These are phyloP conservation scores for Myotis daubentonii DNA, from an alignment of 2,797 vertebrate species.

Conservation along the genomic window DNA sequence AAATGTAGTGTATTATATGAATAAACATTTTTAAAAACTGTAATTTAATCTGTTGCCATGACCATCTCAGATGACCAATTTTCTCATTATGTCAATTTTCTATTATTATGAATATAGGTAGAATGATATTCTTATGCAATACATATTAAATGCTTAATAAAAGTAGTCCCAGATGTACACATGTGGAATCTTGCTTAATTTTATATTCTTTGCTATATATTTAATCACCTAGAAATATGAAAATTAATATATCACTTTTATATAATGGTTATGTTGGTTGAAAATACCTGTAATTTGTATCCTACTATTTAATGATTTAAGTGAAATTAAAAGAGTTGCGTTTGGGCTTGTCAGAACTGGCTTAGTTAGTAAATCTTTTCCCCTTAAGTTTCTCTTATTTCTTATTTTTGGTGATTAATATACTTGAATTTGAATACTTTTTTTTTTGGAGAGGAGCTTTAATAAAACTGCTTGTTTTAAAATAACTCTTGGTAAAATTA, in stretches of 20 bases:
- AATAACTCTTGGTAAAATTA: conserved; percentile 36
- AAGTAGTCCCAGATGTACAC: not conserved
- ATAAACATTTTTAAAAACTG: not conserved
- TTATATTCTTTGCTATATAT: not conserved
- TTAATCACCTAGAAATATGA: conserved; percentile 20
- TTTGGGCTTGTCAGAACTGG: not conserved
- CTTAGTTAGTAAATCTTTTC: not conserved
- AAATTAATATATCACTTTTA: not conserved
- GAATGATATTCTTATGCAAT: not conserved
- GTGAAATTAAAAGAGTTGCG: not conserved
- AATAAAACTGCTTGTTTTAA: not conserved
- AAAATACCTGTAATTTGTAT: not conserved
- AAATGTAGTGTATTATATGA: not conserved
- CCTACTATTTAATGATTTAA: not conserved
- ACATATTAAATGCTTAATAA: not conserved
- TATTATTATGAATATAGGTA: not conserved
- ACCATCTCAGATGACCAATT: not conserved
- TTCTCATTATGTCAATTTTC: conserved; percentile 10
- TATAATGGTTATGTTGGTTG: not conserved
- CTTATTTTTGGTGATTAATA: not conserved
- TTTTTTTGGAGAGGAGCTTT: not conserved
- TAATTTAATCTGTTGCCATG: not conserved
- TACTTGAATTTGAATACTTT: not conserved
- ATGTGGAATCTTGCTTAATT: not conserved
- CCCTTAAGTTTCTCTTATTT: not conserved